These are phyloP conservation scores for Puntigrus tetrazona DNA, from an alignment of 2,113 vertebrate species.

Conservation along the genomic window DNA sequence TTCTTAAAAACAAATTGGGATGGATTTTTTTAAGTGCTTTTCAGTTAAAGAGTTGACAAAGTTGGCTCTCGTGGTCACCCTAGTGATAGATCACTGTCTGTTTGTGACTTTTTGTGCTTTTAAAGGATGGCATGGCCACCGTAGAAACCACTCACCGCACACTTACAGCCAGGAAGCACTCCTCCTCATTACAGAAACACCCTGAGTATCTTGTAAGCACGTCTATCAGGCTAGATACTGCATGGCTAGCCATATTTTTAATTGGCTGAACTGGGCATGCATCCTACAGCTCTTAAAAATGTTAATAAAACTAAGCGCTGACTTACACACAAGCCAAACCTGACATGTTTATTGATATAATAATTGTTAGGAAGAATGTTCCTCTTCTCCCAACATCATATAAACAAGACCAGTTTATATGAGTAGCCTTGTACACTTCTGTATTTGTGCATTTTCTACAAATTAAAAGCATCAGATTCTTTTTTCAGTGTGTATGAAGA, in stretches of 20 bases:
- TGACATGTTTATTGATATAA: constrained; percentile 52
- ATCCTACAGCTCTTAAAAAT: constrained; percentile 52
- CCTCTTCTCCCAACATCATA: constrained; percentile 1
- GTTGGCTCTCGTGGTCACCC: background rate
- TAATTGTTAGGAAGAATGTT: constrained; percentile 33
- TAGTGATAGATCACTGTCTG: background rate
- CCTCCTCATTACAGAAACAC: constrained; percentile 20
- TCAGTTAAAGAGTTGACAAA: background rate
- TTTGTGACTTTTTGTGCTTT: background rate
- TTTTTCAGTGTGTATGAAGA: background rate
- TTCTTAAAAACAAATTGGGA: background rate
- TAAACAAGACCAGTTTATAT: constrained; percentile 2
- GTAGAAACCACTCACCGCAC: background rate
- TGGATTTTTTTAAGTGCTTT: background rate
- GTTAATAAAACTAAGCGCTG: constrained; percentile 49
- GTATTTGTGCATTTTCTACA: constrained; percentile 12
- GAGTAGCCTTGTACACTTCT: background rate
- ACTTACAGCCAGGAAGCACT: background rate
- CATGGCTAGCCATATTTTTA: constrained; percentile 52
- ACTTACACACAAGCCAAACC: constrained; percentile 41
- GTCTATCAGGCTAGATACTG: constrained; percentile 33
- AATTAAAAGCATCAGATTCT: background rate
- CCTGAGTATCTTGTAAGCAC: background rate
- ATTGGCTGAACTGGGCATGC: constrained; percentile 46
- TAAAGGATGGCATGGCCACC: constrained; percentile 1